Conservation (phyloP, 2,888 invertebrate genomes). For the Temnothorax unifasciatus region DNA sequence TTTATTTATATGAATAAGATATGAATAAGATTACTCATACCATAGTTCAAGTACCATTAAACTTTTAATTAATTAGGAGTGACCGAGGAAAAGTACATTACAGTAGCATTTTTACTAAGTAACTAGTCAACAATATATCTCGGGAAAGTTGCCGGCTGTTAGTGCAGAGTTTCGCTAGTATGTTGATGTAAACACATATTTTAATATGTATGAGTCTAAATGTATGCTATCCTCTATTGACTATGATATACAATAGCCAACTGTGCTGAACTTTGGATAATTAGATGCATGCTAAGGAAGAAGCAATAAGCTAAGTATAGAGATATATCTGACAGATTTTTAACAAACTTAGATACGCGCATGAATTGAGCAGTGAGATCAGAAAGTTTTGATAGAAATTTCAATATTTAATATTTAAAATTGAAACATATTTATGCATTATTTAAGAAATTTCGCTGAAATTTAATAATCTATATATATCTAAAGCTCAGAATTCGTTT, state of each 20-base stretch:
- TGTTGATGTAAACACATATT: constrained; percentile 29
- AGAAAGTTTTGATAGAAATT: neutral
- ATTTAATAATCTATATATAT: neutral
- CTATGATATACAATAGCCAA: constrained; percentile 36
- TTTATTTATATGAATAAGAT: neutral
- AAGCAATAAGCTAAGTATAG: constrained; percentile 3
- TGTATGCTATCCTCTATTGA: constrained; percentile 8
- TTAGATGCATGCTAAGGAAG: neutral
- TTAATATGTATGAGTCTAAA: constrained; percentile 48
- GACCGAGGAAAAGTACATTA: neutral
- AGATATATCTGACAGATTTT: neutral
- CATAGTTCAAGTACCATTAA: neutral
- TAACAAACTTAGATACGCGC: neutral
- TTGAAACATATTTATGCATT: neutral
- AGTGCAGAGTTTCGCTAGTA: constrained; percentile 21
- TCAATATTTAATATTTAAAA: neutral
- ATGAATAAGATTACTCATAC: neutral
- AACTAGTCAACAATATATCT: constrained; percentile 39
- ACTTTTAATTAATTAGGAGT: neutral
- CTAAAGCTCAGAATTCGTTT: neutral
- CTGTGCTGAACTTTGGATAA: constrained; percentile 9
- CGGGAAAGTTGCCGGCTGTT: constrained; percentile 52
- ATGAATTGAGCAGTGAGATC: neutral
- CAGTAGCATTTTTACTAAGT: neutral
- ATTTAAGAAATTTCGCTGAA: neutral